Evolutionary conservation across 2,113 vertebrate species (phyloP).

Genomic region (Pleuronectes platessa): DNA sequence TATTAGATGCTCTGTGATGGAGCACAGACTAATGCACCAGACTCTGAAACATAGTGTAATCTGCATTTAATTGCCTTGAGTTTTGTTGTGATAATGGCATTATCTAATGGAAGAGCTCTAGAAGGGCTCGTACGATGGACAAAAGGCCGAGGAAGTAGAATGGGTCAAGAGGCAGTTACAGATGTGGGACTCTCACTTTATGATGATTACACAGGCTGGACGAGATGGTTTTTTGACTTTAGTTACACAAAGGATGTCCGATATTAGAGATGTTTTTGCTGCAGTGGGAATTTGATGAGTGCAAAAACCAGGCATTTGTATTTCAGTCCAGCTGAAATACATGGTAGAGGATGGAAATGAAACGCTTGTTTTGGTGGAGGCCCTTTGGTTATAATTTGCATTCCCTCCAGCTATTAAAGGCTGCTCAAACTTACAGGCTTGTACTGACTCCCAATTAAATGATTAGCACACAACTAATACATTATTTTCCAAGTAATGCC

Average conservation of each 20-base stretch:
- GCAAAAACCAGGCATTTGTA: neutral
- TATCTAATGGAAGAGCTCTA: slow-evolving; percentile 74
- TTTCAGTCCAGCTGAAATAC: neutral
- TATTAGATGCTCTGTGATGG: slow-evolving; percentile 78
- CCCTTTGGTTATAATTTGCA: neutral
- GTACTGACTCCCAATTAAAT: neutral
- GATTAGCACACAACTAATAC: neutral
- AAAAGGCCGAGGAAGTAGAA: slow-evolving; percentile 52
- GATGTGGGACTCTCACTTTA: slow-evolving; percentile 42
- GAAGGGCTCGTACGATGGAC: slow-evolving; percentile 52
- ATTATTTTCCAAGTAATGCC: neutral
- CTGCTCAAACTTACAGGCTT: neutral
- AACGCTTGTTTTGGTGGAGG: slow-evolving; percentile 1
- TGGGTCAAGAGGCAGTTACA: slow-evolving; percentile 19
- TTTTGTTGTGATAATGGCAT: slow-evolving; percentile 78
- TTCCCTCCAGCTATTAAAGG: neutral
- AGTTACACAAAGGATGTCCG: slow-evolving; percentile 28
- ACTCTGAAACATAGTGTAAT: slow-evolving; percentile 73
- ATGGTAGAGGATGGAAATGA: slow-evolving; percentile 9
- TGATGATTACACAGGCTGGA: slow-evolving; percentile 26
- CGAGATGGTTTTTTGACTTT: slow-evolving; percentile 17
- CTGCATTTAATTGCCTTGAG: slow-evolving; percentile 79
- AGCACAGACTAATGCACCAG: slow-evolving; percentile 75
- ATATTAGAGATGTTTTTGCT: slow-evolving; percentile 19
- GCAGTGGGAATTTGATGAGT: slow-evolving; percentile 38